Base-by-base conservation (phyloP, 2,113 vertebrate genomes). In the Athene noctua region DNA sequence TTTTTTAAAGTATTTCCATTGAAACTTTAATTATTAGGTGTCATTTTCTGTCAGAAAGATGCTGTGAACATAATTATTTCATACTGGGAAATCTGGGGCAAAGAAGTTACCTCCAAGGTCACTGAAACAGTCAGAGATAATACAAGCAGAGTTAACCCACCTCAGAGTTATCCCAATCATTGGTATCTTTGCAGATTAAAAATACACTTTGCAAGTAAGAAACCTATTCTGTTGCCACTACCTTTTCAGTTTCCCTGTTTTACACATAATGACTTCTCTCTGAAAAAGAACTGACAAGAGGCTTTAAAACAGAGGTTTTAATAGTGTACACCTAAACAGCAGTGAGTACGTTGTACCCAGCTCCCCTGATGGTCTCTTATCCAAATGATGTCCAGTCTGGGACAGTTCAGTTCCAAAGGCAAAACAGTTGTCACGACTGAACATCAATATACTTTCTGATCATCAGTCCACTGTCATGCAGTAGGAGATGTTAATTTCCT, bases 401-500 rank as follows among this genome's bases (percentile, higher is more conserved):
- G 61, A 87, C 44, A 92, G 52, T 15, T 68, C 54, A 26, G 5
- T 36, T 83, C 55, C 42, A 83, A 92, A 80, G 29, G 21, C 51
- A 80, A 88, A 82, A 54, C 27, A 55, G 29, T 7, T 21, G 46
- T 23, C 42, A n/a, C 29, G 51, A n/a, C 38, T 67, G 51, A 83
- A 15, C 4, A 17, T 0, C 8, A 42, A 23, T 38, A 46, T 86
- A 73, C 54, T 54, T 92, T 80, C 16, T 54, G 11, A 73, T 38
- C 7, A 3, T 34, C 46, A 70, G 30, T 49, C 23, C 8, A 46
- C 42, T 5, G 3, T 30, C 15, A 73, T 8, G 52, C 0, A 0
- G 19, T 10, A 58, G 23, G 10, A 86, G 83, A 57, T 16, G 25
- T 14, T 67, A 59, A 47, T 9, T 20, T 80, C 22, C 51, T 80